Conservation (phyloP, 53 echinoderm and acorn worm genomes). For the Henricia sp. region DNA sequence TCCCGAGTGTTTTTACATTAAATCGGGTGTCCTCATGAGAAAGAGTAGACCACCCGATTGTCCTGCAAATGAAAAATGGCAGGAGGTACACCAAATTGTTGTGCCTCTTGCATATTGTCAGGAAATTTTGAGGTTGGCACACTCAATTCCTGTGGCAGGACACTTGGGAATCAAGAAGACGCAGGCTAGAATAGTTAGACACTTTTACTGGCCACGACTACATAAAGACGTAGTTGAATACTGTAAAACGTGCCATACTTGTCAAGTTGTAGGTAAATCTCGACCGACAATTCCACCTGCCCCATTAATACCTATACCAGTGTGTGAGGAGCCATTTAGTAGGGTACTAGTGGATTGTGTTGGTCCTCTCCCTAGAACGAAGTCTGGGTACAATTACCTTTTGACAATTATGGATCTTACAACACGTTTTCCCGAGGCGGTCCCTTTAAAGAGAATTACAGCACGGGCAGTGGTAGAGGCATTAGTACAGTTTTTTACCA, state of each 20-base stretch:
- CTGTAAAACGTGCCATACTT: too few relatives aligned
- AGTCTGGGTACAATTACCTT: too few relatives aligned
- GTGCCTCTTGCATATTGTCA: slow-evolving; percentile 36
- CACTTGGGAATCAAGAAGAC: slow-evolving; percentile 67
- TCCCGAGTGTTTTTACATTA: too few relatives aligned
- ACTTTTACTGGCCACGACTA: slow-evolving; percentile 67
- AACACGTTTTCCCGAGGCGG: slow-evolving; percentile 68
- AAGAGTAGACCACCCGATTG: slow-evolving; percentile 62
- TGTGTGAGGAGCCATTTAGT: slow-evolving; percentile 60
- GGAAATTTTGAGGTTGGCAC: slow-evolving; percentile 58
- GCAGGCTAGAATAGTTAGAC: slow-evolving; percentile 28
- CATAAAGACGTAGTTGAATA: slow-evolving; percentile 28
- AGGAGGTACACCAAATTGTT: slow-evolving; percentile 52
- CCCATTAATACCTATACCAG: too few relatives aligned
- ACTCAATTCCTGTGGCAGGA: slow-evolving; percentile 54
- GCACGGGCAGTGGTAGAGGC: slow-evolving; percentile 55
- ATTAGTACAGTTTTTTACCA: neutral
- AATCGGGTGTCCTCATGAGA: slow-evolving; percentile 39
- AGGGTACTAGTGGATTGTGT: slow-evolving; percentile 61
- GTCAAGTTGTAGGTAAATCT: slow-evolving; percentile 63
- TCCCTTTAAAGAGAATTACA: slow-evolving; percentile 58
- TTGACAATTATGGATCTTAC: slow-evolving; percentile 60
- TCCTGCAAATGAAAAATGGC: slow-evolving; percentile 64
- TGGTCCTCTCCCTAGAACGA: slow-evolving; percentile 44
- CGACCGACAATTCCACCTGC: slow-evolving; percentile 5